Conservation (phyloP, 2,888 invertebrate genomes). For the Machimus atricapillus region DNA sequence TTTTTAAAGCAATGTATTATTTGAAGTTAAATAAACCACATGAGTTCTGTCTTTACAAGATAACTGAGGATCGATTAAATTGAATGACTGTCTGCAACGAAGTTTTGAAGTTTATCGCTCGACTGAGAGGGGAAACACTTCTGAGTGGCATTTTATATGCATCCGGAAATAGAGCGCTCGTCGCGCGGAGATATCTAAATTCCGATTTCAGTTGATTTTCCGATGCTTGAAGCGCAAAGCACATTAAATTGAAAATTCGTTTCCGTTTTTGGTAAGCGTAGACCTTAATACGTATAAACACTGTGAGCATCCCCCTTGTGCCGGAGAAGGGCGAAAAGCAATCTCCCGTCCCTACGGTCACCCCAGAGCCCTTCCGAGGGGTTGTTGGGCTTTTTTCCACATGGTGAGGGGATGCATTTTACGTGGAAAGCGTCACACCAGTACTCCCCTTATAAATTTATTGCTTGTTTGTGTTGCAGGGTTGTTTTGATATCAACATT, state of each 20-base stretch:
- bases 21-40: too few species aligned
- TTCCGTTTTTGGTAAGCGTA: not conserved
- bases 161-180: not conserved
- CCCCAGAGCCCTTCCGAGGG: not conserved
- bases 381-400: not conserved
- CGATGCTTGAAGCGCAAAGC: not conserved
- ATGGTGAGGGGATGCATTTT: not conserved
- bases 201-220: not conserved
- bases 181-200: not conserved
- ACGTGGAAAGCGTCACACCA: not conserved
- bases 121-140: not conserved
- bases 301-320: not conserved
- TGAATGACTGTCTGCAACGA: not conserved
- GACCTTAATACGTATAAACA: slow-evolving; percentile 5
- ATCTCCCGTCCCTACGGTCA: not conserved
- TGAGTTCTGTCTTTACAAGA: too few species aligned
- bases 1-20: too few species aligned
- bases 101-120: not conserved
- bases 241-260: not conserved
- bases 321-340: not conserved
- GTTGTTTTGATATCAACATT: slow-evolving; percentile 21
- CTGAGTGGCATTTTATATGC: not conserved
- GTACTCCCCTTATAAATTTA: not conserved
- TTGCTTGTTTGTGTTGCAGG: not conserved
- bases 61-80: not conserved